Conservation (phyloP, 2,797 vertebrate species). For the Hydrocynus forskahlii region DNA sequence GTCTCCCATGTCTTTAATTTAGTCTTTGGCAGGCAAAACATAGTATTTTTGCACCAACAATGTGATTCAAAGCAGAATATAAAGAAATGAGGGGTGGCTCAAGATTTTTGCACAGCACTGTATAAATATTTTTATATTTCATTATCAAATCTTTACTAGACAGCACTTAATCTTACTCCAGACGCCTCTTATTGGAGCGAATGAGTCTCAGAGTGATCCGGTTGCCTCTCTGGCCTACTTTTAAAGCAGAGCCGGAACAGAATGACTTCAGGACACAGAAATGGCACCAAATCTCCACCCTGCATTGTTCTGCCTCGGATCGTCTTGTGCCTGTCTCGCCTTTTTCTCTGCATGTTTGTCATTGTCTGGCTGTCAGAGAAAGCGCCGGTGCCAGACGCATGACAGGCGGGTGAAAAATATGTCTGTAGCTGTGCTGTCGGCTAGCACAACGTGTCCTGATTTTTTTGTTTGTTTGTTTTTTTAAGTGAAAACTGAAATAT, state of each 20-base stretch:
- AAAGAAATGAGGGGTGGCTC: too few species aligned
- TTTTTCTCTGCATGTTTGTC: constrained; percentile 34
- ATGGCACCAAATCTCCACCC: not conserved
- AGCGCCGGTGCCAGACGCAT: constrained; percentile 39
- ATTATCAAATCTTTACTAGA: not conserved
- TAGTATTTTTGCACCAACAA: too few species aligned
- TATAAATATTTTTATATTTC: too few species aligned
- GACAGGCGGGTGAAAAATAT: constrained; percentile 42
- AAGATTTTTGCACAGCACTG: too few species aligned
- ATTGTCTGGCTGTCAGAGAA: constrained; percentile 41
- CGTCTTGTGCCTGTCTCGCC: constrained; percentile 12
- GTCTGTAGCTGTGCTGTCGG: constrained; percentile 33
- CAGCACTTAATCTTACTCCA: not conserved
- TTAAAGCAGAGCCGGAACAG: constrained; percentile 14
- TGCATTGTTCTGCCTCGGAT: not conserved
- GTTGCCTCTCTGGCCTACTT: constrained; percentile 1
- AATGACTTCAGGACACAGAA: constrained; percentile 17
- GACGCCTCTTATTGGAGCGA: not conserved
- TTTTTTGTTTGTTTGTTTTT: constrained; percentile 6
- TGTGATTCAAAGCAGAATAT: too few species aligned
- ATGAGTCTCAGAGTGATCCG: not conserved
- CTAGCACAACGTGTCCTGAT: not conserved
- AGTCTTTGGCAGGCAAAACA: too few species aligned
- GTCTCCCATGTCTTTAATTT: too few species aligned
- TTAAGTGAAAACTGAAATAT: constrained; percentile 38